Base-by-base conservation (phyloP, 2,113 vertebrate species). In the Melanerpes formicivorus region DNA sequence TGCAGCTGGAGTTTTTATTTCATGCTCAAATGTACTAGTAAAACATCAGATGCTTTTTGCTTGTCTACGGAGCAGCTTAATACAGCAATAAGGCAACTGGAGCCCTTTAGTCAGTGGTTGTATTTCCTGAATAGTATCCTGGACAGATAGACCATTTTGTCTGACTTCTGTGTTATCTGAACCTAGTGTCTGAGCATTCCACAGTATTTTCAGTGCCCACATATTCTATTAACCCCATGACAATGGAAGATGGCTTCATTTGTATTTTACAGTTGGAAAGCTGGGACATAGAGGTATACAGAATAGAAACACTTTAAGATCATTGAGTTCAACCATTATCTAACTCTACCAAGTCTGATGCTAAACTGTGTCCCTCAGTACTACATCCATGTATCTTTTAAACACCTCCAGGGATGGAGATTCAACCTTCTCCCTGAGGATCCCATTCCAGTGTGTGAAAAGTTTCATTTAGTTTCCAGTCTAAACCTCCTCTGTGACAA, bases 1-100 rank as follows among this genome's bases (percentile, higher is more conserved):
- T 87, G 74, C 93, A 94, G 95, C 73, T 92, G 90, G 40, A 76
- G 55, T 10, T 84, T 90, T 94, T 95, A 94, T 87, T 95, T 93
- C 84, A 82, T 75, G 70, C 74, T 93, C 46, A 93, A 69, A 76
- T 79, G 70, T 32, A 52, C 70, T 88, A 81, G 63, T 88, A 87
- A 91, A 95, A 87, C 46, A 81, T 32, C 34, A 87, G 71, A n/a
- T 23, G 42, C 23, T 14, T 77, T 71, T 87, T 52, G 14, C 18
- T 77, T 6, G 44, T 34, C 63, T 69, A 5, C 69, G 55, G 75
- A 72, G 73, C 34, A 71, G 27, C 54, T 69, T 44, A 90, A 14
- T 65, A 62, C 30, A 80, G 58, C 54, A 88, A 11, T 75, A 75
- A 86, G 18, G 7, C 70, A 93, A 70, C 29, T 55, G 19, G 46